Percentiles rank a stretch among this genome's conserved stretches.
Conservation (phyloP, 2,797 vertebrate genomes). For the Rhyacichthys aspro region DNA sequence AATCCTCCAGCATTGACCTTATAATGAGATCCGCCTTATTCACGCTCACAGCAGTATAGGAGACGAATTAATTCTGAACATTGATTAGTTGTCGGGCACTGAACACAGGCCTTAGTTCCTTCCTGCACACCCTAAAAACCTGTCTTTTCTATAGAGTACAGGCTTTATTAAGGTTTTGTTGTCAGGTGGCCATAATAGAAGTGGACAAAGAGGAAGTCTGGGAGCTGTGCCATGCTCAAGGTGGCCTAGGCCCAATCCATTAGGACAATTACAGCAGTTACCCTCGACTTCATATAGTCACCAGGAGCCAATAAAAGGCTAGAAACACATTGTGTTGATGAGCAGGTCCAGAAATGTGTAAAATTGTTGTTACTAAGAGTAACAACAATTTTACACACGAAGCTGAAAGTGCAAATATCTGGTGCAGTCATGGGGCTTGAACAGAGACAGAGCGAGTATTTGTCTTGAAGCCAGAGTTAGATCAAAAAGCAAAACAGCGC, state of each 20-base stretch:
- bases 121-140: constrained; percentile 8
- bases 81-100: constrained; percentile 48
- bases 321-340: constrained; percentile 12
- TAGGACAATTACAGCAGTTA: constrained; percentile 34
- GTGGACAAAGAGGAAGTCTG: constrained; percentile 38
- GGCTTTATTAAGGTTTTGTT: constrained; percentile 37
- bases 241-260: constrained; percentile 35
- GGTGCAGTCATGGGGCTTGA: constrained; percentile 34
- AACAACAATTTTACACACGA: no score
- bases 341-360: constrained; percentile 15
- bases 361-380: constrained; percentile 14
- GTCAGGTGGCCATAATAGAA: constrained; percentile 30
- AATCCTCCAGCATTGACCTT: constrained; percentile 45
- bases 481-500: constrained; percentile 6
- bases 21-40: constrained; percentile 49
- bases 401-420: constrained; percentile 25
- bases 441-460: constrained; percentile 40
- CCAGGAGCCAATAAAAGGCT: constrained; percentile 31
- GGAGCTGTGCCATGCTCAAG: constrained; percentile 53
- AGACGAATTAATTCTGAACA: constrained; percentile 38
- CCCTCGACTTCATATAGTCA: constrained; percentile 20
- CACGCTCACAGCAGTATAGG: constrained; percentile 32
- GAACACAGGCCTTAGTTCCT: constrained; percentile 16
- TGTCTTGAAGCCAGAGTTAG: constrained; percentile 28
- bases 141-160: constrained; percentile 13